Conservation (phyloP, 2,888 invertebrate genomes). For the Andrena hattorfiana region DNA sequence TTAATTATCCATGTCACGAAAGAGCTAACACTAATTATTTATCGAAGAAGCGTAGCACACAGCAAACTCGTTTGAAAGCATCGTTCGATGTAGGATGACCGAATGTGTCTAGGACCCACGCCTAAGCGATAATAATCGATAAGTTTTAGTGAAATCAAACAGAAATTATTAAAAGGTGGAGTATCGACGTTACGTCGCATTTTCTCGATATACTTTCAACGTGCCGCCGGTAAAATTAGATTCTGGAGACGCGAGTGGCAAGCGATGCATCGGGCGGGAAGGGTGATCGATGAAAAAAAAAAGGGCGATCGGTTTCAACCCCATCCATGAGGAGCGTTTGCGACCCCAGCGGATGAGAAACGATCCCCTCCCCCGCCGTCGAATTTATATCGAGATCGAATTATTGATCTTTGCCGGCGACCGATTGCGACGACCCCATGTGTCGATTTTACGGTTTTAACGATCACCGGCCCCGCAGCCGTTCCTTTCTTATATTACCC, state of each 20-base stretch:
- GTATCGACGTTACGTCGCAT: constrained; percentile 73
- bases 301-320: constrained; percentile 81
- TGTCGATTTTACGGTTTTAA: constrained; percentile 80
- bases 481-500: constrained; percentile 42
- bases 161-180: constrained; percentile 65
- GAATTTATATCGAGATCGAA: constrained; percentile 83
- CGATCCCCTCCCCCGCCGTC: constrained; percentile 74
- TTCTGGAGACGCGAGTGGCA: constrained; percentile 73
- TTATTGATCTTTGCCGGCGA: constrained; percentile 82
- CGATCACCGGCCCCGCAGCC: constrained; percentile 65
- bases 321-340: constrained; percentile 74
- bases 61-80: neutral
- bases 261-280: constrained; percentile 71
- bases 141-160: constrained; percentile 23
- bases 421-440: constrained; percentile 74
- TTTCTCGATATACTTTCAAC: constrained; percentile 73
- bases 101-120: neutral
- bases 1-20: too few species aligned
- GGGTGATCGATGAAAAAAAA: constrained; percentile 80
- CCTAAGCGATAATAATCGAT: constrained; percentile 31
- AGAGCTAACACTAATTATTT: too few species aligned
- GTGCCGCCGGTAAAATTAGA: constrained; percentile 72
- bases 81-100: neutral
- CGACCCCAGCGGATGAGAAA: constrained; percentile 76
- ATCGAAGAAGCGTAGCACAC: too few species aligned